Percentiles rank a stretch among this genome's conserved stretches.
phyloP scores from a whole-genome alignment of 92 coral and sea anemone genomes.

The Isaurus tuberculatus region DNA sequence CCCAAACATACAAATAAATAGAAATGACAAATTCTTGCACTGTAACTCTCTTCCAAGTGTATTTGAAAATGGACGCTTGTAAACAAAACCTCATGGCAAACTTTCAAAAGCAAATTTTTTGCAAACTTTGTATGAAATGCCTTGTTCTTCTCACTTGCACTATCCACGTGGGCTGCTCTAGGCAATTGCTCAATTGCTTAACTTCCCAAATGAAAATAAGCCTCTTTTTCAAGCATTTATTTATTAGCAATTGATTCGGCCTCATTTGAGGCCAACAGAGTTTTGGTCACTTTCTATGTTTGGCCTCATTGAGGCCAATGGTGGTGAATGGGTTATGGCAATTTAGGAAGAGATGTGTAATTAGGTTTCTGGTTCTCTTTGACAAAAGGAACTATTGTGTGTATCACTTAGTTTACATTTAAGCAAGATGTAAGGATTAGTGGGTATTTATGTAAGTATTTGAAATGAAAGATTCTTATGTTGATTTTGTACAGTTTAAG shows the following conservation, averaged over 20 bases:
- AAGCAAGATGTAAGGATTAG: too few relatives aligned
- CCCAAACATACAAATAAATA: background rate
- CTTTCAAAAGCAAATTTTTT: constrained; percentile 24
- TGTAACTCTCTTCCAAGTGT: constrained; percentile 21
- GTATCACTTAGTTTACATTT: too few relatives aligned
- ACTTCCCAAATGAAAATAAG: constrained; percentile 26
- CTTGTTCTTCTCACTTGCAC: constrained; percentile 20
- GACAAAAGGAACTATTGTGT: too few relatives aligned
- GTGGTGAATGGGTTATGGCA: too few relatives aligned
- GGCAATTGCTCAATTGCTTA: constrained; percentile 32
- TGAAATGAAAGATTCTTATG: too few relatives aligned
- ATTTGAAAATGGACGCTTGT: constrained; percentile 21
- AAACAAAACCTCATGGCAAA: constrained; percentile 23
- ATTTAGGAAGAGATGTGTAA: too few relatives aligned
- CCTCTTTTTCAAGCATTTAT: constrained; percentile 26
- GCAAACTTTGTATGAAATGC: constrained; percentile 32
- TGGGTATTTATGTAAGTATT: too few relatives aligned
- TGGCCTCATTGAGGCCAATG: constrained; percentile 38
- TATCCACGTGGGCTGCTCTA: constrained; percentile 37
- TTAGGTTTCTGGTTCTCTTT: too few relatives aligned
- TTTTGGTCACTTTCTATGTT: constrained; percentile 9
- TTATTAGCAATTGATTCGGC: constrained; percentile 10
- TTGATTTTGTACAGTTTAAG: too few relatives aligned
- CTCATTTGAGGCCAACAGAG: constrained; percentile 22
- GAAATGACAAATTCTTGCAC: background rate